These are phyloP conservation scores for Acholoe squamosa DNA, from an alignment of 2,888 invertebrate species.

Conservation along the genomic window DNA sequence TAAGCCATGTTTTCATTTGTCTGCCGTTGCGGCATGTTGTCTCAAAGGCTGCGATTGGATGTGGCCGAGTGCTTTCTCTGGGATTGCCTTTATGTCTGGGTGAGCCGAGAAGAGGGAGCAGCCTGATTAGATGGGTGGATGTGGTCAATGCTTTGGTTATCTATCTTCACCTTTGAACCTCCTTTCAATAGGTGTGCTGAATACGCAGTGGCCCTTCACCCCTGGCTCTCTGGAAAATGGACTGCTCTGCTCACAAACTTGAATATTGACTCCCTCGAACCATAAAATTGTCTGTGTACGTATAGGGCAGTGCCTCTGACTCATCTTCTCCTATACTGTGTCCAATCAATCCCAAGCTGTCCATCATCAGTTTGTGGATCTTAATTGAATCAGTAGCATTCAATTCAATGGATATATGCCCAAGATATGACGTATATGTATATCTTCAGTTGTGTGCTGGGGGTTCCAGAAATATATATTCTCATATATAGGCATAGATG, in stretches of 20 bases:
- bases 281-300: neutral
- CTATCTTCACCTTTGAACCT: constrained; percentile 16
- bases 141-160: constrained; percentile 47
- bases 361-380: no score
- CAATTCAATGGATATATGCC: no score
- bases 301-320: neutral
- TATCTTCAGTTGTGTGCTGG: no score
- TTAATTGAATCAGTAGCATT: no score
- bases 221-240: neutral
- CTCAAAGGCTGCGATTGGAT: constrained; percentile 13
- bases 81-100: constrained; percentile 45
- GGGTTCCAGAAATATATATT: no score
- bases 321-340: no score
- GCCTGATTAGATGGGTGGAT: constrained; percentile 39
- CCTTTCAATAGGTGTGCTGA: constrained; percentile 26
- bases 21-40: neutral
- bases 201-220: neutral
- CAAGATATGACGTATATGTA: no score
- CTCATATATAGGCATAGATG: no score
- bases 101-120: neutral
- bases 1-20: constrained; percentile 48
- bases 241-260: neutral
- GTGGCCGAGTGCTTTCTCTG: constrained; percentile 23
- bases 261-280: neutral
- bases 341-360: no score